Evolutionary conservation across 2,113 vertebrate species (phyloP), one percentile per base, ranked within the genome.

Genomic region (Tragelaphus strepsiceros): DNA sequence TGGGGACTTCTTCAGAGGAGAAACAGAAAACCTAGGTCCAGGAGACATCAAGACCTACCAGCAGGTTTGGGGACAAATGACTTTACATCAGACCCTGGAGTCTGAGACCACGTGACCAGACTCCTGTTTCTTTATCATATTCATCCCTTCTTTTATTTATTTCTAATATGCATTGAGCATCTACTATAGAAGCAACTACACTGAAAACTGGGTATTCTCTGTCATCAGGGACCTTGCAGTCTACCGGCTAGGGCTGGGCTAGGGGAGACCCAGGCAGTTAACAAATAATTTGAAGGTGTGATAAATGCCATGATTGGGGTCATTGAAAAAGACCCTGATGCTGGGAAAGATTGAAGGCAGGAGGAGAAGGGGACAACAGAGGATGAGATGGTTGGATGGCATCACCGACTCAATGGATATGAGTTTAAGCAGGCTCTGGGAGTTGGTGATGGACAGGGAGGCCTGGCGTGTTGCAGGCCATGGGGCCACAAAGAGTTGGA

Each of bases 391-490:
- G 19, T 74, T 74, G 67, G 21, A 74, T 74, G 67, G n/a, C 67
- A 22, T 22, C n/a, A 74, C 19, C 0, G 5, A 39, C 5, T 12
- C 5, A 0, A 39, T 74, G n/a, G n/a, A 39, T 22, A 22, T 22
- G 67, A 74, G 10, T 39, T 39, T 10, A 11, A 74, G n/a, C 67
- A 74, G 39, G 35, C 19, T 74, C 67, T 35, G 21, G 67, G 64
- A 22, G 21, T 39, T 74, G 67, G 67, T 74, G 67, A 74, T 74
- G 67, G 35, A 22, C 67, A 39, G 67, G 67, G 67, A 74, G 5
- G 5, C 10, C 35, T 74, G 67, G 21, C 1, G 0, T 39, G 35
- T 35, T 21, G 1, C 2, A 74, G 67, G 6, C 35, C 35, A 39
- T 22, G 67, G 67, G 67, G 21, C 39, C 10, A 39, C 67, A 74